Evolutionary conservation across 2,888 invertebrate genomes (phyloP), one percentile per base, ranked within the genome.

Genomic region (Stenoptilia bipunctidactyla): DNA sequence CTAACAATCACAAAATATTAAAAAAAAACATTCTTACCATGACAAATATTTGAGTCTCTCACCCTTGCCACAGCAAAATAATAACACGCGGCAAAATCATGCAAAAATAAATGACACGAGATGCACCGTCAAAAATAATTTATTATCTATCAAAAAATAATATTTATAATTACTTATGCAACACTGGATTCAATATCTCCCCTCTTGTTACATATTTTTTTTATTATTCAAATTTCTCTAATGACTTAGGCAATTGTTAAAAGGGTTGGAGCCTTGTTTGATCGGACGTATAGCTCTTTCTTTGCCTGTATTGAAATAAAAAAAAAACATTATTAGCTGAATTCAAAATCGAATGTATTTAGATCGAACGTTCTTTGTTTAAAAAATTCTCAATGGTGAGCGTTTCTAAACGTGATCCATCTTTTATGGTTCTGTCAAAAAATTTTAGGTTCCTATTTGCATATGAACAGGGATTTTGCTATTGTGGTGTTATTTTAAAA

Each of bases 121-220:
- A 33, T 46, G 45, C 41, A 20, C 47, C 46, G 68, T 72, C 69
- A 66, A 48, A 67, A 58, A 73, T 76, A 76, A 77, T 76, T 72
- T 79, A 80, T 80, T 70, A 79, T 66, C 71, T 72, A 79, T 79
- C 72, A 74, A 68, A 76, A 69, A 74, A 77, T 76, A 75, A 80
- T 79, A 73, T 74, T 72, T 66, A 68, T 75, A 75, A 76, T 79
- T 80, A 79, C 73, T 71, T 72, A 80, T 77, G 80, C 80, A 70
- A 70, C 61, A 62, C 48, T 56, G 69, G 47, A 43, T 43, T 40
- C 52, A 52, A 49, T 50, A 56, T 65, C 66, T 62, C 74, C 76
- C 79, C 74, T 68, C 55, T 53, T 47, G 54, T 57, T 61, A 49
- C 37, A 48, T 61, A 20, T 20, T 20, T 70, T 60, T 63, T 63